Base-by-base conservation (phyloP, 2,113 vertebrate genomes). In the Thalassarche chlororhynchos region DNA sequence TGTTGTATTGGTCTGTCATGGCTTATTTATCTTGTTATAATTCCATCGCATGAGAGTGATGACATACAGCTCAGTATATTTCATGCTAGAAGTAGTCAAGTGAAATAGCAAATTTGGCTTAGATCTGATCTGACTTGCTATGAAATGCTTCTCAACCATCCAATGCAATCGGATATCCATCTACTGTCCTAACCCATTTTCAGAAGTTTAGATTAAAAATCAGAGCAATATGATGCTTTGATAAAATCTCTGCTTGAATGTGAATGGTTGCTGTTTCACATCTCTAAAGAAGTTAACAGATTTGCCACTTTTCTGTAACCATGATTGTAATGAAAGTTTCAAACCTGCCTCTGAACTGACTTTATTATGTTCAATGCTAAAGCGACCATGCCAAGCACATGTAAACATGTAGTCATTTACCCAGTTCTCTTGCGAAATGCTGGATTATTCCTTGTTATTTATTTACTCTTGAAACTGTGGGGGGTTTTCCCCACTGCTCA, bases 271-370 rank as follows among this genome's bases (percentile, higher is more conserved):
- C 12, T 51, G 19, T 46, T 85, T 42, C 42, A 68, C 6, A 60
- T 15, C n/a, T 84, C 47, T 34, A n/a, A 36, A 64, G 13, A 21
- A 79, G 20, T 47, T 9, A 49, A 55, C 14, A 64, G 23, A 64
- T 19, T 36, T 32, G 19, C n/a, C 85, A 38, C n/a, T 79, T 44
- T 44, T 44, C 71, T 68, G 14, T 14, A 77, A 68, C 9, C 5
- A 4, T 19, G 51, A 34, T 0, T 44, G 28, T 25, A 49, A 36
- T 9, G 1, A 8, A 14, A 75, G 25, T n/a, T 15, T 75, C 28
- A 76, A 42, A 84, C 3, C 12, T 26, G 19, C 24, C 28, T 60
- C 44, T 76, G n/a, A 84, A 83, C 9, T 44, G 46, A 75, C 34
- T 61, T 65, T 2, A n/a, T 21, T 6, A 64, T 16, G 31, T 54